Evolutionary conservation across 2,888 invertebrate species (phyloP).

Genomic region (Charanyca ferruginea): DNA sequence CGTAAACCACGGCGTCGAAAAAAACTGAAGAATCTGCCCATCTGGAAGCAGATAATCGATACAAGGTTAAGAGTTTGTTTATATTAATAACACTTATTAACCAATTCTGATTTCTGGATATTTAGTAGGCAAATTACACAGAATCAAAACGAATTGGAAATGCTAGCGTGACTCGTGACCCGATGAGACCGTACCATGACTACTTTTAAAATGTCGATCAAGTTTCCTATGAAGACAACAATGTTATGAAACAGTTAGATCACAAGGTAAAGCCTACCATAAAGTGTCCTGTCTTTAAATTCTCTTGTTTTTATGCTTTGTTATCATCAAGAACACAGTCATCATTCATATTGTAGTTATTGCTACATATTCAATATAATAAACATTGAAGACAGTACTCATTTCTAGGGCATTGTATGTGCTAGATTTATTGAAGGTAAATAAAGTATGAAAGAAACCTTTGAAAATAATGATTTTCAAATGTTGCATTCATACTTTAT

Average conservation of each 20-base stretch:
- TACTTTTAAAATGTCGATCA: constrained; percentile 14
- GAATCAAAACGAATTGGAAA: constrained; percentile 5
- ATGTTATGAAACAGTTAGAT: constrained; percentile 51
- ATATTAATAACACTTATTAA: constrained; percentile 1
- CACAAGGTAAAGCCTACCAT: constrained; percentile 27
- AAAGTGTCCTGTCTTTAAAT: constrained; percentile 17
- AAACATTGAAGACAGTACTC: neutral
- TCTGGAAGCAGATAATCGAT: constrained; percentile 78
- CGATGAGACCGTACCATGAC: neutral
- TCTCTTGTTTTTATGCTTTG: neutral
- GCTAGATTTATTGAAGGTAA: constrained; percentile 12
- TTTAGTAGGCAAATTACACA: neutral
- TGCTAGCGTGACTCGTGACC: neutral
- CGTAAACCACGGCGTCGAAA: constrained; percentile 84
- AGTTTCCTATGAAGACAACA: constrained; percentile 26
- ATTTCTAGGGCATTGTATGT: neutral
- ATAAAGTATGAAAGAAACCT: no score
- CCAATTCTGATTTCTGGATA: neutral
- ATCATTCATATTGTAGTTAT: neutral
- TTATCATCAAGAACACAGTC: neutral
- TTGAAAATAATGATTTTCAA: no score
- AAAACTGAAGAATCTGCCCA: constrained; percentile 78
- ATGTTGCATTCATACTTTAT: neutral
- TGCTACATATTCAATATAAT: neutral
- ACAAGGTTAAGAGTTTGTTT: constrained; percentile 72